Conservation (phyloP, 2,888 invertebrate species). For the Mesorhabditis spiculigera region DNA sequence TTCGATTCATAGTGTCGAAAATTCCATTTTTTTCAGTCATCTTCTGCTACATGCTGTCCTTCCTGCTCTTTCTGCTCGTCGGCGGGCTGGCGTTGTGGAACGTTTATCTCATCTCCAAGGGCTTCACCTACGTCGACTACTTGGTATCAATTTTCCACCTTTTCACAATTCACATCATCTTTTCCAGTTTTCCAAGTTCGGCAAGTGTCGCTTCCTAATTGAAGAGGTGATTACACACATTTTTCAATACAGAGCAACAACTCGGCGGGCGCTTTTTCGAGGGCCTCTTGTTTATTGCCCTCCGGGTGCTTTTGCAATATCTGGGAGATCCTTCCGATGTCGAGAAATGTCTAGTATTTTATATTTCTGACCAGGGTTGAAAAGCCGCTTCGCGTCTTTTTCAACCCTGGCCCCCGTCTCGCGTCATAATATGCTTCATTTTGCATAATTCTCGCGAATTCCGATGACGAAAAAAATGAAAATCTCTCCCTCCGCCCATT, state of each 20-base stretch:
- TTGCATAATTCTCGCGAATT: too few species aligned
- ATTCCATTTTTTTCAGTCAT: conserved; percentile 36
- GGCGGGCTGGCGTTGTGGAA: conserved; percentile 81
- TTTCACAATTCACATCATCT: not conserved
- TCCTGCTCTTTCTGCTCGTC: conserved; percentile 71
- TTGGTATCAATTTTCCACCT: conserved; percentile 31
- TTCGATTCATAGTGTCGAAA: too few species aligned
- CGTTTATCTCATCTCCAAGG: conserved; percentile 75
- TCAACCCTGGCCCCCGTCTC: too few species aligned
- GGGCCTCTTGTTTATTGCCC: not conserved
- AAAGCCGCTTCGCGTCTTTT: too few species aligned
- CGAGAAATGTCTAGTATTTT: too few species aligned
- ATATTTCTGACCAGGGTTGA: too few species aligned
- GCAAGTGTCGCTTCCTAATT: conserved; percentile 65
- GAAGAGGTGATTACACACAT: conserved; percentile 54
- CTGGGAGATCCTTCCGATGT: too few species aligned
- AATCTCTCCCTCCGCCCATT: too few species aligned
- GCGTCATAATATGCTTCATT: too few species aligned
- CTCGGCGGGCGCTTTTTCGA: not conserved
- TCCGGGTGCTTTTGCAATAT: too few species aligned
- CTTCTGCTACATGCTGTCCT: conserved; percentile 61
- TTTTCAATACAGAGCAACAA: conserved; percentile 11
- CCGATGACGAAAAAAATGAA: too few species aligned
- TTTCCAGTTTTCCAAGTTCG: conserved; percentile 62
- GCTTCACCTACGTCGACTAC: conserved; percentile 86